phyloP scores from a whole-genome alignment of 2,888 invertebrate genomes.

The Hesperia comma region DNA sequence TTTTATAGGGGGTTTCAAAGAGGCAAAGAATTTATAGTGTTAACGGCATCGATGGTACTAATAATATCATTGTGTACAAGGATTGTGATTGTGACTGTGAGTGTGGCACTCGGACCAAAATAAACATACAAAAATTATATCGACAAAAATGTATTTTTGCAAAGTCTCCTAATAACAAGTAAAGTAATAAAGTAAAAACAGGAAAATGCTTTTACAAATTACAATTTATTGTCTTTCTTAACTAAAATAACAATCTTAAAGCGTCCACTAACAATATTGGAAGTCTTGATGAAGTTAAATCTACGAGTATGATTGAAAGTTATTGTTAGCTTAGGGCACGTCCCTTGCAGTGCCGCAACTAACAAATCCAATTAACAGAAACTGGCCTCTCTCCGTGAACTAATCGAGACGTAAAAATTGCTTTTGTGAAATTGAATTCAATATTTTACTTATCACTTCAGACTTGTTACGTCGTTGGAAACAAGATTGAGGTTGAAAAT shows the following conservation, averaged over 20 bases:
- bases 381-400: conserved; percentile 17
- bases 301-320: conserved; percentile 30
- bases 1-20: background rate
- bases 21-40: too few relatives aligned
- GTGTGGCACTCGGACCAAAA: too few relatives aligned
- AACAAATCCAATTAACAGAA: conserved; percentile 35
- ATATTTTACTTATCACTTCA: background rate
- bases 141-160: too few relatives aligned
- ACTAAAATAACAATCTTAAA: conserved; percentile 1
- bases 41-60: too few relatives aligned
- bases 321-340: conserved; percentile 32
- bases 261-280: conserved; percentile 1
- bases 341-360: conserved; percentile 24
- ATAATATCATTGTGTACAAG: too few relatives aligned
- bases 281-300: conserved; percentile 21
- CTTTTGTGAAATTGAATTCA: conserved; percentile 13
- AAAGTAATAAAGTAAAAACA: too few relatives aligned
- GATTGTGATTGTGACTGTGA: too few relatives aligned
- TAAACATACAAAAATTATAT: too few relatives aligned
- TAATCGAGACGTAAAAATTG: conserved; percentile 22
- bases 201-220: too few relatives aligned
- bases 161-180: too few relatives aligned
- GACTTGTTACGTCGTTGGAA: background rate
- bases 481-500: background rate
- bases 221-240: background rate